These are phyloP conservation scores for Pogonocichla stellata DNA, from an alignment of 2,113 vertebrate species.

Conservation along the genomic window DNA sequence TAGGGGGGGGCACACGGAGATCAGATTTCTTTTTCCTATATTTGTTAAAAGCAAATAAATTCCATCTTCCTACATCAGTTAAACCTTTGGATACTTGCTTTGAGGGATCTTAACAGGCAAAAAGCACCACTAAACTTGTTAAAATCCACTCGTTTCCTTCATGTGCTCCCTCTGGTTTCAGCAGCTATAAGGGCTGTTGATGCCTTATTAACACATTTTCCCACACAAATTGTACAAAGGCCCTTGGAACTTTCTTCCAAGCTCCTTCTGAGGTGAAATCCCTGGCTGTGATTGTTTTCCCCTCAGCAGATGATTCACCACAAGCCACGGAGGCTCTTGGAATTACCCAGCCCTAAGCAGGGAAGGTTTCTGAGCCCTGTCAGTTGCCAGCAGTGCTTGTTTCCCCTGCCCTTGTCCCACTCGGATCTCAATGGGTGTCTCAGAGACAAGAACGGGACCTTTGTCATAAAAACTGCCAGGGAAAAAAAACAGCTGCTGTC, in stretches of 20 bases:
- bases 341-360: neutral
- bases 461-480: neutral
- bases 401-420: neutral
- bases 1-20: fast-evolving
- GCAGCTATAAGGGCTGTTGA: neutral
- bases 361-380: neutral
- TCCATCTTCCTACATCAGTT: neutral
- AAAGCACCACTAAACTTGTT: neutral
- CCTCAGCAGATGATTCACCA: neutral
- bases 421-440: neutral
- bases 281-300: neutral
- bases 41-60: neutral
- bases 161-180: neutral
- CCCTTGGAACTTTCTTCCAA: neutral
- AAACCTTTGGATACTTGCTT: neutral
- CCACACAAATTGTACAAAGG: neutral
- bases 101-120: neutral
- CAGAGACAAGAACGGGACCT: neutral
- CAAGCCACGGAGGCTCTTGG: neutral
- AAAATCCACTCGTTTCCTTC: neutral
- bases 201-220: neutral
- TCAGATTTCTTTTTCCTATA: neutral
- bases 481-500: neutral
- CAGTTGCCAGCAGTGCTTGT: neutral
- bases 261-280: neutral